These are phyloP conservation scores for Clarias gariepinus DNA, from an alignment of 2,113 vertebrate species.

Conservation along the genomic window DNA sequence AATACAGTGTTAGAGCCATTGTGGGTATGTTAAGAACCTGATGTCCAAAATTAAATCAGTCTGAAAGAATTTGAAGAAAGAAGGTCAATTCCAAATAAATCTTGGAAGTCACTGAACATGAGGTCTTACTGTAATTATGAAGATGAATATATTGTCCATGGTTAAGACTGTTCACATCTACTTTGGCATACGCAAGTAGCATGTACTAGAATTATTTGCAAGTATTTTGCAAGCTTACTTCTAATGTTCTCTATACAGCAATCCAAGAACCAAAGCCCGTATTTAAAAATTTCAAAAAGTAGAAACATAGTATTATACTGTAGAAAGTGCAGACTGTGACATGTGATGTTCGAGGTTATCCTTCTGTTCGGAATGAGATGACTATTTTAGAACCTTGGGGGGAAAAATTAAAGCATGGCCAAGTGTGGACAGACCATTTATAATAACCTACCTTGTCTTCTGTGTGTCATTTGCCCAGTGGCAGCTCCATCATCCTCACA, in stretches of 20 bases:
- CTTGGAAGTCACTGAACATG: not conserved
- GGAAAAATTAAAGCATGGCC: slow-evolving; percentile 37
- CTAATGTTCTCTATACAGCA: not conserved
- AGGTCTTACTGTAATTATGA: not conserved
- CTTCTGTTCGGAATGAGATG: not conserved
- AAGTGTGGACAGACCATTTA: slow-evolving; percentile 41
- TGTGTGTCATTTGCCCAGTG: slow-evolving; percentile 44
- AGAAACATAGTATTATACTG: not conserved
- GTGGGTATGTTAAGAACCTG: not conserved
- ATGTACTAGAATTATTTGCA: not conserved
- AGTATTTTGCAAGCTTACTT: not conserved
- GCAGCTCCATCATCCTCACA: slow-evolving; percentile 49
- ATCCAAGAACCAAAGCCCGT: not conserved
- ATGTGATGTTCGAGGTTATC: not conserved
- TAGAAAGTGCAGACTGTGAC: not conserved
- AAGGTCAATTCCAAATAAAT: not conserved
- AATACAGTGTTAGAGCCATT: not conserved
- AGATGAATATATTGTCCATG: not conserved
- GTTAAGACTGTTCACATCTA: not conserved
- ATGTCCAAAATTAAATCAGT: not conserved
- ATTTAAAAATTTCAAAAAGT: not conserved
- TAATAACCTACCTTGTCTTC: slow-evolving; percentile 46
- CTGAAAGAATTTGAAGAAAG: not conserved
- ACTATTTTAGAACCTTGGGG: not conserved
- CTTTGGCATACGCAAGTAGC: not conserved